Percentiles rank a stretch among this genome's conserved stretches.
Evolutionary conservation across 1,140 invertebrate genomes (phyloP).

Genomic region (Cyclargus thomasi): DNA sequence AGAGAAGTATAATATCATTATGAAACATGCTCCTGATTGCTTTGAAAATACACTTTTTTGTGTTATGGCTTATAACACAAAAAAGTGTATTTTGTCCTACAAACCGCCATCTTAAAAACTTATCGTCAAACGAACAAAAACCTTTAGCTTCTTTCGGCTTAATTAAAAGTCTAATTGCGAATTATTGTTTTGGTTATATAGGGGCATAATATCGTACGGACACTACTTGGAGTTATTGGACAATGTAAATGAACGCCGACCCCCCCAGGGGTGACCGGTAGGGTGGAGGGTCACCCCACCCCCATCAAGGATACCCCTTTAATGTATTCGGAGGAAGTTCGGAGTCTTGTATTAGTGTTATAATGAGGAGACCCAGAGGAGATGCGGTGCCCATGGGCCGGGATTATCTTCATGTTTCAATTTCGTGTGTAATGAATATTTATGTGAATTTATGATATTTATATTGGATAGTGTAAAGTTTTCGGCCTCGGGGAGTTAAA

Average conservation of each 20-base stretch:
- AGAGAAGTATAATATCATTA: too few species aligned
- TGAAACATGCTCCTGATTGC: too few species aligned
- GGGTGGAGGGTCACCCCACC: conserved; percentile 40
- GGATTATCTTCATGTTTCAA: conserved; percentile 66
- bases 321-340: conserved; percentile 74
- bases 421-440: conserved; percentile 42
- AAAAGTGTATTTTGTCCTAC: too few species aligned
- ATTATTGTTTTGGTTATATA: conserved; percentile 29
- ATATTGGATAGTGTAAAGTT: conserved; percentile 3
- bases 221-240: conserved; percentile 74
- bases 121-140: too few species aligned
- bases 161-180: conserved; percentile 67
- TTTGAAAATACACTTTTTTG: too few species aligned
- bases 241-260: conserved; percentile 74
- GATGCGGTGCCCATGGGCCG: conserved; percentile 59
- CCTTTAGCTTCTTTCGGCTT: conserved; percentile 26
- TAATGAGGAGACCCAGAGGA: conserved; percentile 73
- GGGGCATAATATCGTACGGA: conserved; percentile 67
- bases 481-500: not conserved
- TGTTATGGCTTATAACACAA: too few species aligned
- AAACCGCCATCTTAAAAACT: too few species aligned
- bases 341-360: conserved; percentile 75
- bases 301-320: conserved; percentile 74
- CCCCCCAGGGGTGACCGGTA: conserved; percentile 59
- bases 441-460: conserved; percentile 27